These are phyloP conservation scores for Prosopocoilus inquinatus DNA, from an alignment of 2,888 invertebrate species.

Conservation along the genomic window DNA sequence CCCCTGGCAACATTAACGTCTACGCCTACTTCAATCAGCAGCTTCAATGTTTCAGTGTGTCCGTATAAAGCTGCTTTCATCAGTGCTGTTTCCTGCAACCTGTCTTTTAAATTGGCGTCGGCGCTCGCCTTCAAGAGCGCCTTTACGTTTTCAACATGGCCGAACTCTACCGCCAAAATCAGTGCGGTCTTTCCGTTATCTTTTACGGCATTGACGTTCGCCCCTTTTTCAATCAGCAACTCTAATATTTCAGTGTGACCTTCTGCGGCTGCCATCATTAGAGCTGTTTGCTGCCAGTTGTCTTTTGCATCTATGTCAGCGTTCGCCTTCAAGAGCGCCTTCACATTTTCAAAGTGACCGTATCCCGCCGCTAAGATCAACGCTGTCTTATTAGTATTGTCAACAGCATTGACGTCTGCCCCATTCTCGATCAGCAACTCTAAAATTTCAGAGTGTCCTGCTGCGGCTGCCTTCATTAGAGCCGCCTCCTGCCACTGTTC, in stretches of 20 bases:
- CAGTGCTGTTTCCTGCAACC: too few relatives aligned
- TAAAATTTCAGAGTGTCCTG: not conserved
- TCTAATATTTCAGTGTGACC: not conserved
- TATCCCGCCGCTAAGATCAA: too few relatives aligned
- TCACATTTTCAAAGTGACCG: too few relatives aligned
- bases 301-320: too few relatives aligned
- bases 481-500: not conserved
- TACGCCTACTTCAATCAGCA: not conserved
- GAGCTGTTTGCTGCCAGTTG: too few relatives aligned
- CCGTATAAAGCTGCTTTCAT: not conserved
- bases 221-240: conserved; percentile 58
- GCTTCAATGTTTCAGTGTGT: not conserved
- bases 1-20: not conserved
- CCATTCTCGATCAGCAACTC: not conserved
- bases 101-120: too few relatives aligned
- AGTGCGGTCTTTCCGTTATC: too few relatives aligned
- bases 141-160: too few relatives aligned
- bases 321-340: too few relatives aligned
- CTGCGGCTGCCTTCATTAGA: not conserved
- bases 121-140: too few relatives aligned
- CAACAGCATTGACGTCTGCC: not conserved
- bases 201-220: not conserved
- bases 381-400: too few relatives aligned
- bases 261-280: not conserved
- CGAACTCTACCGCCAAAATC: too few relatives aligned